Evolutionary conservation across 2,797 vertebrate species (phyloP), one percentile per base, ranked within the genome.

Genomic region (Phoebastria nigripes): DNA sequence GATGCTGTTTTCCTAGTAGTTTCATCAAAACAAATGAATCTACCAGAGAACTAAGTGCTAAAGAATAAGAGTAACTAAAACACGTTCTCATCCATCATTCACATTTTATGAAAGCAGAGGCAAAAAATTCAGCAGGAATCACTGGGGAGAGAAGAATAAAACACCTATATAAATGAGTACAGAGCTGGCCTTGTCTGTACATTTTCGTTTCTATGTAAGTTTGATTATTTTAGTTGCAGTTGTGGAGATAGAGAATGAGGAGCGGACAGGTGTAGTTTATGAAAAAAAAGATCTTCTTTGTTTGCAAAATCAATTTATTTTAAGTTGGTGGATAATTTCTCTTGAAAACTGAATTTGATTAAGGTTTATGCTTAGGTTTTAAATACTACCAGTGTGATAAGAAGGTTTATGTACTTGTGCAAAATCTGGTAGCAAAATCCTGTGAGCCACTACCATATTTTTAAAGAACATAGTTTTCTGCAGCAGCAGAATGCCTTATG

Each of bases 271-370:
- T 69, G 54, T 44, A 69, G 79, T 51, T 88, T 90, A 52, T 12
- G 7, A 89, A 73, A 6, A 33, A 7, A 81, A 49, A 67, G 17
- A 26, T 67, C 25, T 37, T 6, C 6, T 51, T 87, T 93, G 69
- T 63, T 87, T 84, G 70, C 70, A 95, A 94, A 94, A 92, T 51
- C 28, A 47, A 79, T 95, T 96, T 93, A 92, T 93, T 92, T 90
- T 51, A 81, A 85, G 31, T 25, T 89, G 62, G 55, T 54, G 69
- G 55, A 71, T 78, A 92, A 90, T 93, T 90, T 93, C 82, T 95
- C 92, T 94, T 95, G 69, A 89, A 84, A 80, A 39, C 74, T 73
- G 77, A 73, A 41, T 94, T 69, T 87, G 70, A 94, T 94, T 73
- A 90, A 95, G 77, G 35, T 54, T 95, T 96, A 96, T 63, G 69